Evolutionary conservation across 2,888 invertebrate genomes (phyloP).

Genomic region (Hydrotaea diabolus): DNA sequence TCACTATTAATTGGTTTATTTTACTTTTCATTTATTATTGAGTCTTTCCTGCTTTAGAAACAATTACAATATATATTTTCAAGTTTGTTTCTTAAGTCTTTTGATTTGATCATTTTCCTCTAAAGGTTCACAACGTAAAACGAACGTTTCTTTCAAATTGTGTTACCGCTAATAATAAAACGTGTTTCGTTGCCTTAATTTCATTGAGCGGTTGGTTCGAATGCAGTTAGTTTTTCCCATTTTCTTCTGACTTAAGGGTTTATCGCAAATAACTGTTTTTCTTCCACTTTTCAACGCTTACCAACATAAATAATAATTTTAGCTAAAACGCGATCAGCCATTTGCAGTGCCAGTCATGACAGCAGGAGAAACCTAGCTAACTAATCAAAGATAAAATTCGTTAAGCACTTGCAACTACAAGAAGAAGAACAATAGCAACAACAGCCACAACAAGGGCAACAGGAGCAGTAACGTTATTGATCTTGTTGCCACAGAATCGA

Average conservation of each 20-base stretch:
- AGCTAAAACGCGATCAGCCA: constrained; percentile 49
- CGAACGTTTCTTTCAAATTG: constrained; percentile 21
- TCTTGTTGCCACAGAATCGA: neutral
- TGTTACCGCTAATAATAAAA: neutral
- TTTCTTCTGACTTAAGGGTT: constrained; percentile 47
- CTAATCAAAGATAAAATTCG: constrained; percentile 68
- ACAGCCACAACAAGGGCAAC: constrained; percentile 28
- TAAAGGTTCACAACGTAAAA: neutral
- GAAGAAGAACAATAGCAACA: too few species aligned
- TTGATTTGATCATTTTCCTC: neutral
- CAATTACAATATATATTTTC: neutral
- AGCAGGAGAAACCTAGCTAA: constrained; percentile 70
- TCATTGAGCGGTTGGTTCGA: neutral
- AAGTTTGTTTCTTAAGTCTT: neutral
- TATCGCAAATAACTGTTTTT: constrained; percentile 63
- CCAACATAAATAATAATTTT: constrained; percentile 60
- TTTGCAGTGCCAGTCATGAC: constrained; percentile 7
- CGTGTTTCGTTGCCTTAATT: constrained; percentile 29
- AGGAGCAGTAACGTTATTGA: constrained; percentile 16
- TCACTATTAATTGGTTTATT: too few species aligned
- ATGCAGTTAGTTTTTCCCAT: neutral
- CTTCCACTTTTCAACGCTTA: constrained; percentile 56
- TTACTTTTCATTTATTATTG: too few species aligned
- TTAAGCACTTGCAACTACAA: constrained; percentile 56
- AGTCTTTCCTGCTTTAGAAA: too few species aligned